A percentile compares a stretch with the other conserved stretches of the same genome.
Conservation (phyloP, 2,797 vertebrate species). For the Hafferia zeledoni region DNA sequence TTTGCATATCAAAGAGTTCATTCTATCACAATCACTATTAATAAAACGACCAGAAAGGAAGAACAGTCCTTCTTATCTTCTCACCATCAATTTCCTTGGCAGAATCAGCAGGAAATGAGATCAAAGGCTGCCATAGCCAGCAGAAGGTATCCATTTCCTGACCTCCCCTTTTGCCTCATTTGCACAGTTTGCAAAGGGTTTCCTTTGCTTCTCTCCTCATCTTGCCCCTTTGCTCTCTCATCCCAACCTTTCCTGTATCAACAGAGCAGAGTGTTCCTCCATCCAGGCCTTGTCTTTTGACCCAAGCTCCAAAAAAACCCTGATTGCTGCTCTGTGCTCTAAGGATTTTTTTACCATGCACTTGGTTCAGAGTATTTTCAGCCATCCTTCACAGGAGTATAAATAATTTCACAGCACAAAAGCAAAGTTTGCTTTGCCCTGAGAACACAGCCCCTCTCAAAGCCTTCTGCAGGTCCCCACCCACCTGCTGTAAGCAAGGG, state of each 20-base stretch:
- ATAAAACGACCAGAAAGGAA: neutral
- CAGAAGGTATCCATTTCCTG: neutral
- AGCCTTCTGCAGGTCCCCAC: neutral
- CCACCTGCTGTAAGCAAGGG: neutral
- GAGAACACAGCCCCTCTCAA: neutral
- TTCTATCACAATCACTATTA: neutral
- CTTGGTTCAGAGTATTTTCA: neutral
- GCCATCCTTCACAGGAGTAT: neutral
- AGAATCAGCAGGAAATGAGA: neutral
- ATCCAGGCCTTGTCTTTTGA: neutral
- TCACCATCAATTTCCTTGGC: neutral
- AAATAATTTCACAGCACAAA: conserved; percentile 26
- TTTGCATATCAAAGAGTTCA: neutral
- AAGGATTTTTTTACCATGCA: neutral
- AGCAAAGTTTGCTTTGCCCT: neutral
- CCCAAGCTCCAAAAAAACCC: neutral
- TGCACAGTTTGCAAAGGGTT: neutral
- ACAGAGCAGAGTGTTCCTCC: neutral
- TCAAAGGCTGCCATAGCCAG: neutral
- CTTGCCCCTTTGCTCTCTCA: neutral
- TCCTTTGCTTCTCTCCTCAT: neutral
- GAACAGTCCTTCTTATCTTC: neutral
- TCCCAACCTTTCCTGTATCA: neutral
- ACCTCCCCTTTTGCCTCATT: neutral
- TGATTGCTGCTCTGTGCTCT: neutral